These are phyloP conservation scores for Aculops lycopersici DNA, from an alignment of 1,140 invertebrate species.

Conservation along the genomic window DNA sequence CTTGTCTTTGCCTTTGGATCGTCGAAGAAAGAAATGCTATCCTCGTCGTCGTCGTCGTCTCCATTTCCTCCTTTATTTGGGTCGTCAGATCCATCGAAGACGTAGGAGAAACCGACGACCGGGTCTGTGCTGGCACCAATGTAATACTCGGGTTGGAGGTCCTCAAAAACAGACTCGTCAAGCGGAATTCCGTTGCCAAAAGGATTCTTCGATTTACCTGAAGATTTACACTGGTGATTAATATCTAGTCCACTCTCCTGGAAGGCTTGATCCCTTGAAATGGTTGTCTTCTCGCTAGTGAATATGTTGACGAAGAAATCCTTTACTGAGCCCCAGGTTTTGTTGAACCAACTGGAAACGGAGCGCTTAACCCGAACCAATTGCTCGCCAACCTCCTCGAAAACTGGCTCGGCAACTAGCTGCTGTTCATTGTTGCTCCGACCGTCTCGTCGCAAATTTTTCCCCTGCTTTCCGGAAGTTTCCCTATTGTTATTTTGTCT, in stretches of 20 bases:
- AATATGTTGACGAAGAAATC: slow-evolving; percentile 8
- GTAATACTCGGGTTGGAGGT: background rate
- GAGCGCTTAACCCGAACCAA: slow-evolving; percentile 2
- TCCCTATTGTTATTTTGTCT: background rate
- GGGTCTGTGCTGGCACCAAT: background rate
- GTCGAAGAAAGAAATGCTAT: background rate
- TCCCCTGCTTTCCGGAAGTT: background rate
- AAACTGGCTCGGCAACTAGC: background rate
- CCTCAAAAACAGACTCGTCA: background rate
- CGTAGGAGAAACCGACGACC: background rate
- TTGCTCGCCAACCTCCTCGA: background rate
- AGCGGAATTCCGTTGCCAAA: background rate
- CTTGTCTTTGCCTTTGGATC: background rate
- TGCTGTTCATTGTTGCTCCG: background rate
- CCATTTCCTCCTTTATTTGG: background rate
- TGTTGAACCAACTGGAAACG: slow-evolving; percentile 4
- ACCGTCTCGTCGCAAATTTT: background rate
- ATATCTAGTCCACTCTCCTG: background rate
- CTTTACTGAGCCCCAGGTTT: slow-evolving; percentile 7
- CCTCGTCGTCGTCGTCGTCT: slow-evolving; percentile 2
- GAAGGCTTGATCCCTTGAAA: background rate
- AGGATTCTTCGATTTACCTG: background rate
- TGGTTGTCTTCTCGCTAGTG: background rate
- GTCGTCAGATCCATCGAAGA: too few species aligned
- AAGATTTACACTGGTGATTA: background rate